Percentiles rank a stretch among this genome's conserved stretches.
Evolutionary conservation across 37 sponge, comb jelly and placozoan species (phyloP).

Genomic region (Lycopodina hypogea): DNA sequence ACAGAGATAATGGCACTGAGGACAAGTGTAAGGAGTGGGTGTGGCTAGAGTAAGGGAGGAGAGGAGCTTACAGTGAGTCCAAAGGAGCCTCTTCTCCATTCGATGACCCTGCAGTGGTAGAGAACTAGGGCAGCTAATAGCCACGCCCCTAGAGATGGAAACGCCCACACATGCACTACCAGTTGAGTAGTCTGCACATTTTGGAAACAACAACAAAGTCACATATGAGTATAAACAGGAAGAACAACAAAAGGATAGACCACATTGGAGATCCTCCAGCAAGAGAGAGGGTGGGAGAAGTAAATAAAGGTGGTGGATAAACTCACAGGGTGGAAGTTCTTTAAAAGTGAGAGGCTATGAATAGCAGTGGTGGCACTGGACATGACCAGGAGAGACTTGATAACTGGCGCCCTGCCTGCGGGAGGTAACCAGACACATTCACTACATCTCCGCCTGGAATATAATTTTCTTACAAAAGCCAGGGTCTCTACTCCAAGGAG

Average conservation of each 20-base stretch:
- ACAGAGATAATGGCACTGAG: too few relatives aligned
- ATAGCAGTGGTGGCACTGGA: conserved; percentile 21
- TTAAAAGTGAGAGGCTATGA: not conserved
- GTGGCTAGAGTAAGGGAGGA: not conserved
- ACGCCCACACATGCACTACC: conserved; percentile 39
- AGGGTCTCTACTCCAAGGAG: conserved; percentile 22
- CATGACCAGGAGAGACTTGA: conserved; percentile 31
- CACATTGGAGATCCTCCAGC: not conserved
- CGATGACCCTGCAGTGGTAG: conserved; percentile 40
- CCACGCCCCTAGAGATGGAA: conserved; percentile 42
- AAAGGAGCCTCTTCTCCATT: conserved; percentile 30
- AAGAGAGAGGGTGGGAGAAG: not conserved
- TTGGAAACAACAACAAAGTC: too few relatives aligned
- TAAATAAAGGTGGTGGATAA: not conserved
- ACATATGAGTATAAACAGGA: not conserved
- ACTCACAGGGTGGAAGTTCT: conserved; percentile 24
- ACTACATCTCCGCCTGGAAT: not conserved
- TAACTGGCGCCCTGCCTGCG: conserved; percentile 38
- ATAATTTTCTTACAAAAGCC: conserved; percentile 31
- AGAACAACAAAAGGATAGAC: not conserved
- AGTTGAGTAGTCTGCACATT: conserved; percentile 1
- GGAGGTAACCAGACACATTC: not conserved
- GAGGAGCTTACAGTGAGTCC: conserved; percentile 34
- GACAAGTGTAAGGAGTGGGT: too few relatives aligned
- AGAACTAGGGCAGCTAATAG: conserved; percentile 40